These are phyloP conservation scores for Triplophysa yarkandensis DNA, from an alignment of 2,797 vertebrate species.

Conservation along the genomic window DNA sequence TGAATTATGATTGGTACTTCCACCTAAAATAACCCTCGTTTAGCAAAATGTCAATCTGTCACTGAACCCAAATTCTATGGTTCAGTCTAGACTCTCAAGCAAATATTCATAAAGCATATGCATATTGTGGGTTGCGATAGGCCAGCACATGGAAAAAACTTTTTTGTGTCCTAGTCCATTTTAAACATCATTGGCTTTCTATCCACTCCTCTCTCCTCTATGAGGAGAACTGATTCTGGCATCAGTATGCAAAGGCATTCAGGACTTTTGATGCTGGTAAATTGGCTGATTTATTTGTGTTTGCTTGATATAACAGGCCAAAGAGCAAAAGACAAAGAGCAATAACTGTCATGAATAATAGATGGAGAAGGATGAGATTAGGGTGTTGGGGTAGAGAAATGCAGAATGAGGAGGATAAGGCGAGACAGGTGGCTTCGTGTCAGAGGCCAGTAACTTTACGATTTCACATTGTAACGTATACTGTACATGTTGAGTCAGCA, in stretches of 20 bases:
- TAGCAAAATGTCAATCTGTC: background rate
- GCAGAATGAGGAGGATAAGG: background rate
- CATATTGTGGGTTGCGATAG: background rate
- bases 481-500: background rate
- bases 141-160: background rate
- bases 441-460: background rate
- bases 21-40: background rate
- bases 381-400: background rate
- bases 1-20: background rate
- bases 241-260: background rate
- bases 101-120: too few relatives aligned
- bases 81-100: background rate
- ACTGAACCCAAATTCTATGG: background rate
- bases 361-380: constrained; percentile 25
- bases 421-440: background rate
- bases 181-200: background rate
- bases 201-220: background rate
- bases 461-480: background rate
- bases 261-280: constrained; percentile 6
- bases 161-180: background rate
- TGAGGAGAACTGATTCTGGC: background rate
- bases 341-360: constrained; percentile 31
- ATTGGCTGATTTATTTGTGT: constrained; percentile 25
- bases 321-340: constrained; percentile 6
- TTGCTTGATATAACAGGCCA: constrained; percentile 23